phyloP scores from a whole-genome alignment of 2,113 vertebrate genomes.

The Reinhardtius hippoglossoides region DNA sequence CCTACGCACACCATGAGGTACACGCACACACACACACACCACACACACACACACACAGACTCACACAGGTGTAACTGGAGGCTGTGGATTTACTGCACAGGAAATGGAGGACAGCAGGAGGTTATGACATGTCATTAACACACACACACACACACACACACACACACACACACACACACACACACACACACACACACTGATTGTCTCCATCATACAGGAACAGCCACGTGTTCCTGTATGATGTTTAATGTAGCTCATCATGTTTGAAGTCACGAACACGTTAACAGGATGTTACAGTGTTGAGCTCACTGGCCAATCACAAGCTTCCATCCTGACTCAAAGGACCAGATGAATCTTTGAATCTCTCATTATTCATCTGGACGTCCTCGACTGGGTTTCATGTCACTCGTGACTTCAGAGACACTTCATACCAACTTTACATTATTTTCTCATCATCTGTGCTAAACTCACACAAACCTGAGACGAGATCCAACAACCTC shows the following conservation, averaged over 20 bases:
- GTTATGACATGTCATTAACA: slow-evolving; percentile 58
- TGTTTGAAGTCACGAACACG: too few relatives aligned
- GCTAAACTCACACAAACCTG: too few relatives aligned
- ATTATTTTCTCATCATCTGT: too few relatives aligned
- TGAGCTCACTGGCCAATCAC: not conserved
- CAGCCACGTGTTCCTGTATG: not conserved
- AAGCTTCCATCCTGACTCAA: not conserved
- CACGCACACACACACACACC: slow-evolving; percentile 14
- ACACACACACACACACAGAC: not conserved
- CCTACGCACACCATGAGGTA: slow-evolving; percentile 29
- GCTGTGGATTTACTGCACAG: slow-evolving; percentile 58
- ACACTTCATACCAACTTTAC: too few relatives aligned
- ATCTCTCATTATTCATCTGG: too few relatives aligned
- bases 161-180: not conserved
- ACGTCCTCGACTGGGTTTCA: too few relatives aligned
- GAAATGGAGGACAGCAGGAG: slow-evolving; percentile 50
- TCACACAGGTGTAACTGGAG: slow-evolving; percentile 50
- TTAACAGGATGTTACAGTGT: too few relatives aligned
- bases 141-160: slow-evolving; percentile 27
- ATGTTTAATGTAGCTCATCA: too few relatives aligned
- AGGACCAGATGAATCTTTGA: not conserved
- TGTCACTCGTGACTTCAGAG: too few relatives aligned
- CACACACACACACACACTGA: not conserved
- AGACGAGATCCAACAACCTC: too few relatives aligned
- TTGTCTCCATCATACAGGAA: not conserved